Evolutionary conservation across 2,113 vertebrate species (phyloP), one percentile per base, ranked within the genome.

Genomic region (Nibea albiflora): DNA sequence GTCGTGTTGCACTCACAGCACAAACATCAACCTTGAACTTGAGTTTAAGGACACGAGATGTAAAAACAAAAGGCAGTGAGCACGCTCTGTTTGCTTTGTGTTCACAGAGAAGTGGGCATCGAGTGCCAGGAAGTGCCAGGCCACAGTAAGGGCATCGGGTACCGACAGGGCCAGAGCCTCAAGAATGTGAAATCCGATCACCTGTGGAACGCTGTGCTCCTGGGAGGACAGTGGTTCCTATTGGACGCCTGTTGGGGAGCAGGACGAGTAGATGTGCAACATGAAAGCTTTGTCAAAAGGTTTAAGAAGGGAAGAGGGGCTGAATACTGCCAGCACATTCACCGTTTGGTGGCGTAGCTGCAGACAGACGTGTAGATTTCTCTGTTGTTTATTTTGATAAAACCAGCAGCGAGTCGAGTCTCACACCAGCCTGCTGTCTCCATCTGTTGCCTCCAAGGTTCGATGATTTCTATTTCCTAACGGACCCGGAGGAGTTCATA

Each of bases 191-290:
- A 93, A 81, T 96, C 93, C 2, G 95, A 96, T 78, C 95, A 97
- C 87, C 85, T 94, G 94, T 96, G 96, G 96, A 96, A 97, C 0
- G 86, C 90, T 0, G 88, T 92, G 72, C 90, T 94, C 53, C 88
- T 96, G 67, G 95, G 85, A 20, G 94, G 93, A 19, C 93, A 95
- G 78, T 95, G 93, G 95, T 92, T 92, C 81, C 95, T 96, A 10
- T 84, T 96, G 94, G 96, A 95, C 9, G 92, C 94, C 76, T 96
- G 95, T 67, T 96, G 96, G 96, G 96, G 95, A 0, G 94, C 96
- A 3, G 97, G 96, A 4, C 92, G 84, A 0, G 94, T 96, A 12
- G 94, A 96, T 66, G 84, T 92, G 68, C 90, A 95, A 19, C 88
- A 77, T 4, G 91, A 93, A 77, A 74, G 92, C 82, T 97, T 96